Evolutionary conservation across 2,888 invertebrate species (phyloP), one percentile per base, ranked within the genome.

Genomic region (Pyrgus malvae): DNA sequence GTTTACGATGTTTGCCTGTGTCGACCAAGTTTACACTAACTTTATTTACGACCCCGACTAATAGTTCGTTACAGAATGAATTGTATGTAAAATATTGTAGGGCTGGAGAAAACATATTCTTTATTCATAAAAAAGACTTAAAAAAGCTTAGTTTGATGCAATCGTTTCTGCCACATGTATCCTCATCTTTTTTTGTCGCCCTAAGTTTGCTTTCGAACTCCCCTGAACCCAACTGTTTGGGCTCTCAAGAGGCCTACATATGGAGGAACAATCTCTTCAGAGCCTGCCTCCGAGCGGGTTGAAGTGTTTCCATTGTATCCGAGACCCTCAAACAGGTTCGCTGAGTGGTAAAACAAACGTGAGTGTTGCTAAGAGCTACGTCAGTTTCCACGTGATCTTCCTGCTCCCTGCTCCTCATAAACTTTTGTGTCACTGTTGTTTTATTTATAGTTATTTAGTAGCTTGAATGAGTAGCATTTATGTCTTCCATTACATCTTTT

Each of bases 251-350:
- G 33, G 7, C 17, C 33, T 21, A 41, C 50, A 35, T 33, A 19
- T 25, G 50, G 25, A 42, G 33, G 42, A 50, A 50, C 42, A 50
- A 33, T 35, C 50, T 50, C 41, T 50, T 35, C 31, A 50, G 17
- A 35, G 25, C 35, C 12, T 35, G 12, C 42, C 23, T 19, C n/a
- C 27, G 7, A 27, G 29, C 23, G 14, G n/a, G 31, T 12, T 37
- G 37, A 12, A 51, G 51, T 44, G 44, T 17, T 44, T 51, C 37
- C 42, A 51, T 51, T 51, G 42, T 51, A 12, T 35, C 9, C 35
- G 35, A 44, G 35, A 44, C 51, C 19, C 31, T 51, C 44, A 35
- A 37, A 35, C 33, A 25, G 37, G 27, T 25, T 42, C 33, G 35
- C 23, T 37, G 23, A 35, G 6, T 23, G 46, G 35, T 51, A 44